phyloP scores from a whole-genome alignment of 1,140 invertebrate species.

The Ladona fulva region DNA sequence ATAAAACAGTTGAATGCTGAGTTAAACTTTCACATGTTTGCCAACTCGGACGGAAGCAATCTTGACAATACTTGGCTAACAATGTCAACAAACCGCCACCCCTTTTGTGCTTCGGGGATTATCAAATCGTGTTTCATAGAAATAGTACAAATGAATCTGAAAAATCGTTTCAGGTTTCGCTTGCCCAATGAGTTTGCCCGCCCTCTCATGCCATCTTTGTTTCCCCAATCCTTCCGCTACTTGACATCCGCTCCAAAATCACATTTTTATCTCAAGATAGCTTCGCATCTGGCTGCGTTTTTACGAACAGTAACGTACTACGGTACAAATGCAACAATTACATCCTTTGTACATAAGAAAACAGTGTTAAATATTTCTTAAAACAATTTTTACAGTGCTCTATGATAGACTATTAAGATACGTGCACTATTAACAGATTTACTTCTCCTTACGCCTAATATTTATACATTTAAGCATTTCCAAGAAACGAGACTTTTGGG shows the following conservation, averaged over 20 bases:
- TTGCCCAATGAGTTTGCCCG: too few species aligned
- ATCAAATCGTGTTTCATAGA: too few species aligned
- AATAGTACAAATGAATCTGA: too few species aligned
- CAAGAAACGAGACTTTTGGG: too few species aligned
- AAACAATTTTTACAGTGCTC: conserved; percentile 7
- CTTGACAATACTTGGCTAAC: neutral
- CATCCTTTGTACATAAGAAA: conserved; percentile 2
- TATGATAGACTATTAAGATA: neutral
- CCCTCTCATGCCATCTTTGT: too few species aligned
- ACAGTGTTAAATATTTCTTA: conserved; percentile 4
- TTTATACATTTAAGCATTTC: too few species aligned
- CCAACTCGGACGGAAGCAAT: neutral
- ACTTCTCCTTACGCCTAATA: too few species aligned
- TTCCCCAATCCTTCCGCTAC: too few species aligned
- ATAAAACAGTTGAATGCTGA: neutral
- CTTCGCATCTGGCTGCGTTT: neutral
- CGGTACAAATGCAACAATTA: neutral
- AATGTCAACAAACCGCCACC: neutral
- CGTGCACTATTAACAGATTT: neutral
- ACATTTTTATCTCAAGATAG: neutral
- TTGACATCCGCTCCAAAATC: too few species aligned
- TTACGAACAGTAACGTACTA: neutral
- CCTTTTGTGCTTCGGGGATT: too few species aligned
- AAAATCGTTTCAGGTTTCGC: too few species aligned
- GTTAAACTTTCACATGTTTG: neutral